Percentiles rank a stretch among this genome's conserved stretches.
These are phyloP conservation scores for Pammene fasciana DNA, from an alignment of 2,888 invertebrate genomes.

Conservation along the genomic window DNA sequence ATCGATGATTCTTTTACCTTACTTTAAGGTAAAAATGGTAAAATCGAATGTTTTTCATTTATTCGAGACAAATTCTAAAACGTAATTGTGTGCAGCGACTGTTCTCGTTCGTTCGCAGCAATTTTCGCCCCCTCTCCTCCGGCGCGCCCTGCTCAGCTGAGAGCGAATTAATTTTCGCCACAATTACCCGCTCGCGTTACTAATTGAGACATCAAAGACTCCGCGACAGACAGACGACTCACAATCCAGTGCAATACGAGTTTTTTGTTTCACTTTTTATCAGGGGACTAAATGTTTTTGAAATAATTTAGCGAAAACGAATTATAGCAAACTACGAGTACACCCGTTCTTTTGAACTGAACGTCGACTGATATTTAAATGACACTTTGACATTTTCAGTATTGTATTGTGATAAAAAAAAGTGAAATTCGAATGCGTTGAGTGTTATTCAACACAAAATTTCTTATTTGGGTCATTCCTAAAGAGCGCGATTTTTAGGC, in stretches of 20 bases:
- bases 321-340: not conserved
- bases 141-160: constrained; percentile 48
- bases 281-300: constrained; percentile 18
- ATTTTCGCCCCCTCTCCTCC: constrained; percentile 40
- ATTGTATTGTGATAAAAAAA: too few relatives aligned
- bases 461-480: too few relatives aligned
- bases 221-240: constrained; percentile 60
- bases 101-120: constrained; percentile 45
- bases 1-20: too few relatives aligned
- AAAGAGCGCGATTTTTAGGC: too few relatives aligned
- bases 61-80: constrained; percentile 24
- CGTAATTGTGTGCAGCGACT: constrained; percentile 28
- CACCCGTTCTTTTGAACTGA: not conserved
- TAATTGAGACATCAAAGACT: constrained; percentile 81
- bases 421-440: constrained; percentile 4
- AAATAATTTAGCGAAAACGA: constrained; percentile 1
- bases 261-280: constrained; percentile 51
- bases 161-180: constrained; percentile 79
- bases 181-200: constrained; percentile 80
- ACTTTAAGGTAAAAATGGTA: too few relatives aligned
- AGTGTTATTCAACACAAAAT: constrained; percentile 23
- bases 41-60: not conserved
- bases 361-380: not conserved
- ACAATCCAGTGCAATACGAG: constrained; percentile 50
- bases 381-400: not conserved